phyloP scores from a whole-genome alignment of 2,888 invertebrate species.

The Venustoraphidia nigricollis region DNA sequence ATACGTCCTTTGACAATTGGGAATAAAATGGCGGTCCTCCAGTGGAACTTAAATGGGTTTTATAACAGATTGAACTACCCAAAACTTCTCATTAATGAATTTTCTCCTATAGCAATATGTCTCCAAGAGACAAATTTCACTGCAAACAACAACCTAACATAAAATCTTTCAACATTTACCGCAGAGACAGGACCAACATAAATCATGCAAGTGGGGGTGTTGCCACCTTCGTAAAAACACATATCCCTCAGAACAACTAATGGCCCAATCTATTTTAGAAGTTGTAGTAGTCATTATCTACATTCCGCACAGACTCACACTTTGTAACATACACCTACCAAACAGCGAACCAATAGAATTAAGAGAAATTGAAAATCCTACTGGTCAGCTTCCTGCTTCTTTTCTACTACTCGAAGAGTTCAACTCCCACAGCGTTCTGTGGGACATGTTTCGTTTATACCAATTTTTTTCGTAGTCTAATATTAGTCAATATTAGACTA shows the following conservation, averaged over 20 bases:
- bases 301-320: too few species aligned
- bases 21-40: background rate
- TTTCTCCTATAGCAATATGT: background rate
- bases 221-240: background rate
- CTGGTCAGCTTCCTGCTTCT: slow-evolving; percentile 4
- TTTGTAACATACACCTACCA: too few species aligned
- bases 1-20: too few species aligned
- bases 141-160: background rate
- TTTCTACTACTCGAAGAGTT: slow-evolving; percentile 7
- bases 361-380: slow-evolving; percentile 1
- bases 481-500: too few species aligned
- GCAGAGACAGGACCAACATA: background rate
- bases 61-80: background rate
- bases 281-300: too few species aligned
- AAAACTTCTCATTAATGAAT: background rate
- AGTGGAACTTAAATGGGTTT: background rate
- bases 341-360: too few species aligned
- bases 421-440: slow-evolving; percentile 7
- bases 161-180: background rate
- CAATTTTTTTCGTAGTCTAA: too few species aligned
- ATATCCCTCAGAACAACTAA: too few species aligned
- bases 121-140: background rate
- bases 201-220: background rate
- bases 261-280: too few species aligned
- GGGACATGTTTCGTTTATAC: too few species aligned